Conservation (phyloP, 2,797 vertebrate species). For the Diglossa cyanea region DNA sequence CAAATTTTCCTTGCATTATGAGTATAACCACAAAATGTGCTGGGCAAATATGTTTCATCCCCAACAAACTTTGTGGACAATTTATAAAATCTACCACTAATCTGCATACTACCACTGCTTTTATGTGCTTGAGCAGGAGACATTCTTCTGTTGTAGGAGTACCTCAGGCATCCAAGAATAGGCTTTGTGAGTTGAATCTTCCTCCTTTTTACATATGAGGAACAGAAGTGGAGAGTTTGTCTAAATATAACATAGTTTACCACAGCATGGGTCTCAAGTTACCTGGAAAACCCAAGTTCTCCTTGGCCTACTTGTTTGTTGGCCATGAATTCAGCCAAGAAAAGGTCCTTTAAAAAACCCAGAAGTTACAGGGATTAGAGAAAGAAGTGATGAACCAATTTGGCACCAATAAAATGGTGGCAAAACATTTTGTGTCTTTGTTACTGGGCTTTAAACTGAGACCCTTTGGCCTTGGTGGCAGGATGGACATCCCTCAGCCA, state of each 20-base stretch:
- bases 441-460: not conserved
- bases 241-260: not conserved
- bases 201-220: not conserved
- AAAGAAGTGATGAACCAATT: not conserved
- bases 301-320: not conserved
- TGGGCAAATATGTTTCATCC: not conserved
- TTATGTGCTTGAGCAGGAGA: not conserved
- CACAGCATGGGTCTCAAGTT: not conserved
- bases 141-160: not conserved
- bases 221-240: not conserved
- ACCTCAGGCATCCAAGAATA: not conserved
- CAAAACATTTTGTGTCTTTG: not conserved
- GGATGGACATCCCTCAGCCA: not conserved
- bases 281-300: not conserved
- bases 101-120: not conserved
- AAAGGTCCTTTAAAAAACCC: not conserved
- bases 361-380: not conserved
- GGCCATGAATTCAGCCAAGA: not conserved
- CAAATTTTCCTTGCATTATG: not conserved
- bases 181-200: not conserved
- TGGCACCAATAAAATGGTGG: not conserved
- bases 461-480: not conserved
- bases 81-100: not conserved
- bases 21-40: not conserved
- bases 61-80: not conserved